Conservation (phyloP, 1,140 invertebrate genomes). For the Drosophila seguyi region DNA sequence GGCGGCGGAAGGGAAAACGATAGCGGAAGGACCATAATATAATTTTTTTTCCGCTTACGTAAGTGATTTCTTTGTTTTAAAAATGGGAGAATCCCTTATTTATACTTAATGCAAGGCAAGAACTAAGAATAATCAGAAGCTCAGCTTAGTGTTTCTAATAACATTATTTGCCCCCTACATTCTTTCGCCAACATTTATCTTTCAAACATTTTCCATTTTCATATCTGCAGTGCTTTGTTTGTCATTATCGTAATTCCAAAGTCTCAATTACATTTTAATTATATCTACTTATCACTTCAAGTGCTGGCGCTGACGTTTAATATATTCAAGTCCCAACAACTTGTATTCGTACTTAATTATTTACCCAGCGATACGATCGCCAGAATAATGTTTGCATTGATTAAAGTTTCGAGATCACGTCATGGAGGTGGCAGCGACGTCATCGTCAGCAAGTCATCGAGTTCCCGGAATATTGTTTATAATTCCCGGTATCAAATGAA, state of each 20-base stretch:
- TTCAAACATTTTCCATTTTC: neutral
- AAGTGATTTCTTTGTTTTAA: neutral
- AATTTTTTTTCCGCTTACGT: neutral
- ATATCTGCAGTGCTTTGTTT: conserved; percentile 11
- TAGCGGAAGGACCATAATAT: neutral
- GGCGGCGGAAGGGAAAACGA: conserved; percentile 19
- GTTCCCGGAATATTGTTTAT: conserved; percentile 23
- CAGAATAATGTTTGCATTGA: conserved; percentile 49
- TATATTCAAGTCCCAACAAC: conserved; percentile 45
- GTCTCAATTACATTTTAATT: conserved; percentile 44
- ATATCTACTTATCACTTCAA: conserved; percentile 33
- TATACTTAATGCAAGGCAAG: neutral
- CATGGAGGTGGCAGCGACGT: conserved; percentile 27
- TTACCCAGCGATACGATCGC: conserved; percentile 35
- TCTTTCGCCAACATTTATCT: neutral
- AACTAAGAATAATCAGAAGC: neutral
- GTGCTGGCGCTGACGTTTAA: conserved; percentile 19
- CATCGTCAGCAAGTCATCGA: conserved; percentile 31
- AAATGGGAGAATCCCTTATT: neutral
- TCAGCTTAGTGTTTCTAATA: neutral
- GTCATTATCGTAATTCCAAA: conserved; percentile 3
- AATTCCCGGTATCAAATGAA: conserved; percentile 35
- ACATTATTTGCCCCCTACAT: neutral
- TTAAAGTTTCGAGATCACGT: conserved; percentile 44
- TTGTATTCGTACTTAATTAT: conserved; percentile 32